These are phyloP conservation scores for Myiotriccus ornatus DNA, from an alignment of 2,797 vertebrate genomes.

Conservation along the genomic window DNA sequence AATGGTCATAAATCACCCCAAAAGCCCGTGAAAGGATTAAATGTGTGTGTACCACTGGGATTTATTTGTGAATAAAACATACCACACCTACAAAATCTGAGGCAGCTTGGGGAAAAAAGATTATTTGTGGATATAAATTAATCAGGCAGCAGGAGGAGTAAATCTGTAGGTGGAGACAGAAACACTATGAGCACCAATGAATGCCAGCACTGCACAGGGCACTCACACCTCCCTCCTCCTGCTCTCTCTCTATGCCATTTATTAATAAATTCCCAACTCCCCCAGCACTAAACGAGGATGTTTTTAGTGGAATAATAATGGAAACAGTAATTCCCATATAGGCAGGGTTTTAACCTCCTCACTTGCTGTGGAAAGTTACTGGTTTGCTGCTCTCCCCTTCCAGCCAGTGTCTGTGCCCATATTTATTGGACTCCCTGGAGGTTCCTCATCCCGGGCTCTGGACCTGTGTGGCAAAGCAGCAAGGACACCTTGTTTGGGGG, in stretches of 20 bases:
- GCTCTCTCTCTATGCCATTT: not conserved
- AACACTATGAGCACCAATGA: not conserved
- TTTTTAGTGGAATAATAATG: not conserved
- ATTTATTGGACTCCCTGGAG: not conserved
- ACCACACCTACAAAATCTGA: not conserved
- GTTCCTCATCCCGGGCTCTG: not conserved
- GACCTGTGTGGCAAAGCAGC: not conserved
- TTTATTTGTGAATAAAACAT: not conserved
- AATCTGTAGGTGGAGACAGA: not conserved
- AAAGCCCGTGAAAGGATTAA: not conserved
- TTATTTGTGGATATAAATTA: not conserved
- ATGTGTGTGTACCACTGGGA: not conserved
- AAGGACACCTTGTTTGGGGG: not conserved
- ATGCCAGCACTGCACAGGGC: rapidly evolving
- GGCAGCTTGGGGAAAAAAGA: not conserved
- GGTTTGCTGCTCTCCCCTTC: not conserved
- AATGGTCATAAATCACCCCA: not conserved
- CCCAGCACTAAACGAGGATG: not conserved
- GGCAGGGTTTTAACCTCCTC: not conserved
- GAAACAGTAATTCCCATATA: rapidly evolving
- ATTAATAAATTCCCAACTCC: not conserved
- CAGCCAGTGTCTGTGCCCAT: not conserved
- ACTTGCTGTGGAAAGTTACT: not conserved
- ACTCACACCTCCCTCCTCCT: not conserved
- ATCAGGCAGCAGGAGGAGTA: not conserved